phyloP scores from a whole-genome alignment of 2,797 vertebrate species.

The Microctenopoma steveboyesi region DNA sequence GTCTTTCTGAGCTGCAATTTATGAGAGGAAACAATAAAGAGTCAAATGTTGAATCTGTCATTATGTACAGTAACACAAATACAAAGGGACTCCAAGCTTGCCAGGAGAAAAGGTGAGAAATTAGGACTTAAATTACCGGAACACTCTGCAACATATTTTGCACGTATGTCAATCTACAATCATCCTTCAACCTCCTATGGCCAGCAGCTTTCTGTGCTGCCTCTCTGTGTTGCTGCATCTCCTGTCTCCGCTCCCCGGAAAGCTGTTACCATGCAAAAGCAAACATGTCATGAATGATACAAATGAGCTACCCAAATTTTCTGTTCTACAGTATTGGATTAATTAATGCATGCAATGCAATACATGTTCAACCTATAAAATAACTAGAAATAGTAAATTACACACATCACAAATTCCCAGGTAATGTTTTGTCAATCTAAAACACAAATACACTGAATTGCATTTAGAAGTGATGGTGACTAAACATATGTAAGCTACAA shows the following conservation, averaged over 20 bases:
- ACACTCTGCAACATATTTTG: constrained; percentile 75
- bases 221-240: constrained; percentile 76
- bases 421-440: neutral
- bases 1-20: constrained; percentile 72
- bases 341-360: neutral
- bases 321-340: neutral
- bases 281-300: constrained; percentile 15
- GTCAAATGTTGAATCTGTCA: neutral
- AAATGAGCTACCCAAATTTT: neutral
- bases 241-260: constrained; percentile 64
- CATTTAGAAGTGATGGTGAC: neutral
- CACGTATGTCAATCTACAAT: constrained; percentile 60
- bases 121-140: constrained; percentile 63
- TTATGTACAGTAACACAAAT: constrained; percentile 1
- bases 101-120: neutral
- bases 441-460: neutral
- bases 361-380: neutral
- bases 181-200: constrained; percentile 38
- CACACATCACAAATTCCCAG: neutral
- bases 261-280: constrained; percentile 69
- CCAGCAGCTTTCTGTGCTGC: constrained; percentile 45
- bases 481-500: neutral
- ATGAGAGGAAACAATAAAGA: constrained; percentile 12
- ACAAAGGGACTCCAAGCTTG: neutral
- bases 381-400: neutral